Base-by-base conservation (phyloP, 2,113 vertebrate genomes). In the Platichthys stellatus region DNA sequence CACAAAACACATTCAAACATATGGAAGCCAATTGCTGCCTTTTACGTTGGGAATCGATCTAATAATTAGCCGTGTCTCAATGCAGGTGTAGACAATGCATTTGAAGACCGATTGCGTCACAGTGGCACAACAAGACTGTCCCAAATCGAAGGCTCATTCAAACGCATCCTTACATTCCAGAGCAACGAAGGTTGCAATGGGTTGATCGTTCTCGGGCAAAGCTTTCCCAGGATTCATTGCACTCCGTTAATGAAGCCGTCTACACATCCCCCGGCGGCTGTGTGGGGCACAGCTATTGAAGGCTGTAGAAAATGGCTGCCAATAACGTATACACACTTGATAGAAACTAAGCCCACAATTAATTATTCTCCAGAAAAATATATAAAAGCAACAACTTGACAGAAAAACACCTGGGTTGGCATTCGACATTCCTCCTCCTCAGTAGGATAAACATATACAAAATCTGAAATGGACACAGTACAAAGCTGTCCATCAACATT, bases 381-480 rank as follows among this genome's bases (percentile, higher is more conserved):
- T 21, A 38, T 53, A 14, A 49, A 24, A 54, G 40, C 54, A 64
- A 26, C 2, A 1, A 73, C 26, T 72, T 74, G 17, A 58, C 23
- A 72, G 35, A 54, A 21, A 69, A 47, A 49, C 5, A 54, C 45
- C 57, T 68, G 24, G 31, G 23, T 43, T 45, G 24, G 8, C 4
- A 10, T 61, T 63, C 2, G 57, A 63, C 5, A 57, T 9, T 21
- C 45, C 5, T 35, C 21, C 57, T 78, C 10, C 43, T 75, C 60
- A 65, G 65, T 40, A 59, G 67, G 13, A 72, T 28, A 7, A 72
- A 70, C 64, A 20, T 45, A 31, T 40, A 54, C 3, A 78, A 60
- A 64, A 58, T 47, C 12, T 58, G 62, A 51, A 59, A 51, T 11
- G n/a, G 54, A 35, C 21, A 63, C 63, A 68, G 72, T 82, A 53